A percentile compares a stretch with the other conserved stretches of the same genome.
Conservation (phyloP, 2,797 vertebrate genomes). For the Poecile montanus region DNA sequence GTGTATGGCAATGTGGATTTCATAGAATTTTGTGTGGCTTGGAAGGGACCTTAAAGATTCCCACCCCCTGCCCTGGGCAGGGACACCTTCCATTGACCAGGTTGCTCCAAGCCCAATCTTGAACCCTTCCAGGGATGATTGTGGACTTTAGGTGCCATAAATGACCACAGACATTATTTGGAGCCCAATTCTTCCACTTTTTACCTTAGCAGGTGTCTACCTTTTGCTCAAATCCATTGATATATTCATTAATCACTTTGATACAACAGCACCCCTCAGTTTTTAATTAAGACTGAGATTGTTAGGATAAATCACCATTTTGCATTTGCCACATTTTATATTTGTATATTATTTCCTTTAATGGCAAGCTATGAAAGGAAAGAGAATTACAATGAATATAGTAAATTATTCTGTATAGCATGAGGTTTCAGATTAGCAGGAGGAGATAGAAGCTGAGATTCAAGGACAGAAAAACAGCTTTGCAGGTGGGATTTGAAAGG, state of each 20-base stretch:
- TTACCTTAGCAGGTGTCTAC: neutral
- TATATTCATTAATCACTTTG: neutral
- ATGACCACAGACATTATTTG: neutral
- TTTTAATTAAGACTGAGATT: neutral
- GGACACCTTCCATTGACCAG: neutral
- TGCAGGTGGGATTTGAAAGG: constrained; percentile 67
- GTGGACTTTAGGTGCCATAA: neutral
- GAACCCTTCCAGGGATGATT: neutral
- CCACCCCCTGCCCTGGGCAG: neutral
- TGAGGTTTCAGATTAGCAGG: constrained; percentile 14
- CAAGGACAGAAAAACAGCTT: constrained; percentile 31
- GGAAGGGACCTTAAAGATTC: neutral
- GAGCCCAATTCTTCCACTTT: neutral
- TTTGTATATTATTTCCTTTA: neutral
- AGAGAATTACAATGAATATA: neutral
- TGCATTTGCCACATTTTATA: neutral
- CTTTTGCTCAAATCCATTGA: neutral
- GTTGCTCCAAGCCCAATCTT: neutral
- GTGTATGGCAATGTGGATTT: neutral
- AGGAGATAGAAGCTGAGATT: constrained; percentile 30
- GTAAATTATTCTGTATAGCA: neutral
- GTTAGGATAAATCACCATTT: neutral
- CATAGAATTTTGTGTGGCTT: neutral
- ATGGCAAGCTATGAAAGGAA: neutral
- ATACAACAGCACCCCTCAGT: neutral